Evolutionary conservation across 2,888 invertebrate species (phyloP), one percentile per base, ranked within the genome.

Genomic region (Glaucopsyche alexis): DNA sequence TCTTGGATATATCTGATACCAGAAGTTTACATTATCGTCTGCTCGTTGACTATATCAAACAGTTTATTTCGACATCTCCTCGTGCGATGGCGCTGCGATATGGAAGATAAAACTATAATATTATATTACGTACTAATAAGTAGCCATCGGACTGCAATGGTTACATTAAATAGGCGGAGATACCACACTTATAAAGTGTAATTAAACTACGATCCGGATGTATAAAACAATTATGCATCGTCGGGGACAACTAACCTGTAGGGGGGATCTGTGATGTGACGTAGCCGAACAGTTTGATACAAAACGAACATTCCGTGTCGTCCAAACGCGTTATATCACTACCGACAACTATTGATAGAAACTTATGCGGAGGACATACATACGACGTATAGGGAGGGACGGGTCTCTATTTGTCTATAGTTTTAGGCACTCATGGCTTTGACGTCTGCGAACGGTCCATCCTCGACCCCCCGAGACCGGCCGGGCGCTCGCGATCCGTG

Each of bases 121-220:
- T 85, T 86, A 86, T 79, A 88, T 86, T 87, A 90, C 90, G 87
- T 90, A 92, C 90, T 91, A 89, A 87, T 85, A 87, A 87, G 88
- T 91, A 90, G 87, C 89, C 90, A 92, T 89, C 86, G 84, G 81
- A 87, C 86, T 87, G 87, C 85, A 88, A 90, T 89, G 90, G 90
- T 90, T 90, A 91, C 87, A 90, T 85, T 88, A 91, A 91, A 93
- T 93, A 93, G 93, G 93, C 93, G 93, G 93, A 93, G 89, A 87
- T 49, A 69, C 87, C 86, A 91, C 90, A 91, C 90, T 90, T 91
- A 89, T 85, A 88, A 90, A 91, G 92, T 92, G 91, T 90, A 90
- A 90, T 91, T 88, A 91, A 89, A 91, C 92, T 92, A 92, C 91
- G 84, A 87, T 87, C 89, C 87, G 88, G 90, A 90, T 89, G 91